Conservation (phyloP, 2,113 vertebrate species). For the Hiodon alosoides region DNA sequence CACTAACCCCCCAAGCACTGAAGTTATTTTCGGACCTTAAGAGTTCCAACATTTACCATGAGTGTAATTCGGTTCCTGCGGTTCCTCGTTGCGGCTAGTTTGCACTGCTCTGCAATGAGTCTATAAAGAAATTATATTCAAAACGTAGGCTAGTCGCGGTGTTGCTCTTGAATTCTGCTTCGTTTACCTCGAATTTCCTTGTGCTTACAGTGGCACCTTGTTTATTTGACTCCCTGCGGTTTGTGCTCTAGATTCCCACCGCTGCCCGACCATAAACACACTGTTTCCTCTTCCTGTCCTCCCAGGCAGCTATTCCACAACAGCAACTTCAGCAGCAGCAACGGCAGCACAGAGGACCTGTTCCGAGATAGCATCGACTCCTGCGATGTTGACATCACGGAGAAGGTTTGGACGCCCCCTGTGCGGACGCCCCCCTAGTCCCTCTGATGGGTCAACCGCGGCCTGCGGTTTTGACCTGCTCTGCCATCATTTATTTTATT, state of each 20-base stretch:
- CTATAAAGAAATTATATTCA: too few relatives aligned
- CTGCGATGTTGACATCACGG: conserved; percentile 86
- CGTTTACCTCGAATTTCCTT: not conserved
- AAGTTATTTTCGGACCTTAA: too few relatives aligned
- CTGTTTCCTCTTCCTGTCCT: conserved; percentile 13
- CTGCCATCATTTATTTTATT: too few relatives aligned
- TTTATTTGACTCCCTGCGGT: too few relatives aligned
- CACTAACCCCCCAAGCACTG: too few relatives aligned
- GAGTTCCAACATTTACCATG: too few relatives aligned
- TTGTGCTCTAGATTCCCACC: too few relatives aligned
- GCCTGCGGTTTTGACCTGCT: too few relatives aligned
- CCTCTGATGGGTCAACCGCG: too few relatives aligned
- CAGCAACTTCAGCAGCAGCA: conserved; percentile 96
- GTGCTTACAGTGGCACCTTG: too few relatives aligned
- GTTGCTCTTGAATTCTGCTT: not conserved
- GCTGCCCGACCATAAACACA: not conserved
- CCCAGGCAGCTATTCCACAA: conserved; percentile 88
- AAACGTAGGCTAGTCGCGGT: not conserved
- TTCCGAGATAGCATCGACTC: conserved; percentile 95
- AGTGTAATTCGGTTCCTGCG: too few relatives aligned
- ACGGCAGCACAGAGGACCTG: conserved; percentile 92
- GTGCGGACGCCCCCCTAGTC: not conserved
- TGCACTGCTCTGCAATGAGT: conserved; percentile 15
- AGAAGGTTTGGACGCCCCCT: conserved; percentile 71
- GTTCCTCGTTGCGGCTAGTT: too few relatives aligned